A percentile compares a stretch with the other conserved stretches of the same genome.
These are phyloP conservation scores for Baronia brevicornis DNA, from an alignment of 2,888 invertebrate genomes.

Conservation along the genomic window DNA sequence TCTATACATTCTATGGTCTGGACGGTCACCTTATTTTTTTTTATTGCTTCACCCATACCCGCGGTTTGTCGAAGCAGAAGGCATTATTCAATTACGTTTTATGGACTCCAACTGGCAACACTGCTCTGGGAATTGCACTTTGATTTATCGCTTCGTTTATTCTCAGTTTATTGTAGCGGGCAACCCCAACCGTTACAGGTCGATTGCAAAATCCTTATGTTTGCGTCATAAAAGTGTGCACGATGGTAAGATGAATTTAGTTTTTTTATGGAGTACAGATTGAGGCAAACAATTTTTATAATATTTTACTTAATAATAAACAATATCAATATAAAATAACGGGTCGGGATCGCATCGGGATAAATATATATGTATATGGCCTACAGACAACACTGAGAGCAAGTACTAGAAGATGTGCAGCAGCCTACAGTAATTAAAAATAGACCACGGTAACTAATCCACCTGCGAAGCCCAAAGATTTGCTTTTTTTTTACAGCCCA, in stretches of 20 bases:
- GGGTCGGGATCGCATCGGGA: no score
- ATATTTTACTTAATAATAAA: no score
- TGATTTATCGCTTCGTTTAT: constrained; percentile 60
- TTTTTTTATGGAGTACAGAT: no score
- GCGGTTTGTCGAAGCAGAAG: constrained; percentile 30
- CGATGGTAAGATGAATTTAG: constrained; percentile 6
- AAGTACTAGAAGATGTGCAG: no score
- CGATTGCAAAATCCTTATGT: constrained; percentile 18
- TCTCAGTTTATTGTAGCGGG: constrained; percentile 43
- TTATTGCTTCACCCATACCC: constrained; percentile 34
- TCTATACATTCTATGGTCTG: constrained; percentile 4
- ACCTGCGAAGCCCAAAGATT: no score
- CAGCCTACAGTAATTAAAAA: no score
- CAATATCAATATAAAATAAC: no score
- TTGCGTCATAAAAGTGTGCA: constrained; percentile 9
- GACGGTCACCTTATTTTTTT: constrained; percentile 35
- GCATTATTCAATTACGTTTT: constrained; percentile 66
- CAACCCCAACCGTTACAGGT: constrained; percentile 25
- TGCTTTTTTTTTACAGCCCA: no score
- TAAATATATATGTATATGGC: no score
- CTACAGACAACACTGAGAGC: no score
- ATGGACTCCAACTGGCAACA: constrained; percentile 49
- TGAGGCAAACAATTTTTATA: no score
- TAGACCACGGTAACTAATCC: no score
- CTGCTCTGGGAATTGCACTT: constrained; percentile 40